These are phyloP conservation scores for Anhinga anhinga DNA, from an alignment of 2,113 vertebrate species.

Conservation along the genomic window DNA sequence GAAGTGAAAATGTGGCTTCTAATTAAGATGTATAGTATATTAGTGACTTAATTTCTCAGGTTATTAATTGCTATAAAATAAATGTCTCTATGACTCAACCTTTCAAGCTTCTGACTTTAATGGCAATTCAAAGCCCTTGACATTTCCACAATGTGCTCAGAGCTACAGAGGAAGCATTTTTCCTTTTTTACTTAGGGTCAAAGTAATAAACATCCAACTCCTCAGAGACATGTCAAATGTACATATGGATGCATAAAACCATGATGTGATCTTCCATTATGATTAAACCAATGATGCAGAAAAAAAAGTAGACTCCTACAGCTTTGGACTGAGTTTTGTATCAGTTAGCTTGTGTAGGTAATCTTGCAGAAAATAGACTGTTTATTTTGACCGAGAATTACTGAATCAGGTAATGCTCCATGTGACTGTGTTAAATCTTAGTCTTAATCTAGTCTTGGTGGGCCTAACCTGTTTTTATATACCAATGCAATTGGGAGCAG, in stretches of 20 bases:
- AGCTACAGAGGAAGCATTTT: neutral
- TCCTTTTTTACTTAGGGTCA: slow-evolving; percentile 1
- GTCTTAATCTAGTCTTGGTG: neutral
- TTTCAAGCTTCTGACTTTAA: slow-evolving; percentile 43
- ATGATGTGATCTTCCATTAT: neutral
- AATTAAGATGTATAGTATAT: slow-evolving; percentile 31
- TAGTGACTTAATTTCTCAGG: slow-evolving; percentile 33
- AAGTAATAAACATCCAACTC: slow-evolving; percentile 2
- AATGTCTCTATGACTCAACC: slow-evolving; percentile 24
- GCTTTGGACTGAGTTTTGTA: neutral
- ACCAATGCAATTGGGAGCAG: neutral
- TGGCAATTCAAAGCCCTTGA: slow-evolving; percentile 44
- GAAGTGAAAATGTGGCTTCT: neutral
- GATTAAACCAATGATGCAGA: neutral
- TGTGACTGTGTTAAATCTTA: neutral
- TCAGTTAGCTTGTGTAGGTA: neutral
- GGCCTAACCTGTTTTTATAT: neutral
- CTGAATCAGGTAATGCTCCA: neutral
- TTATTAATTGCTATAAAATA: slow-evolving; percentile 58
- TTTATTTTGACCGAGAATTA: neutral
- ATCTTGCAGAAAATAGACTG: neutral
- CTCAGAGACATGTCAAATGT: neutral
- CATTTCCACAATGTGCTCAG: slow-evolving; percentile 6
- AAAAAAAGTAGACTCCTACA: neutral
- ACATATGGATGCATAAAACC: neutral